phyloP scores from a whole-genome alignment of 2,888 invertebrate species.

The Phyto melanocephala region DNA sequence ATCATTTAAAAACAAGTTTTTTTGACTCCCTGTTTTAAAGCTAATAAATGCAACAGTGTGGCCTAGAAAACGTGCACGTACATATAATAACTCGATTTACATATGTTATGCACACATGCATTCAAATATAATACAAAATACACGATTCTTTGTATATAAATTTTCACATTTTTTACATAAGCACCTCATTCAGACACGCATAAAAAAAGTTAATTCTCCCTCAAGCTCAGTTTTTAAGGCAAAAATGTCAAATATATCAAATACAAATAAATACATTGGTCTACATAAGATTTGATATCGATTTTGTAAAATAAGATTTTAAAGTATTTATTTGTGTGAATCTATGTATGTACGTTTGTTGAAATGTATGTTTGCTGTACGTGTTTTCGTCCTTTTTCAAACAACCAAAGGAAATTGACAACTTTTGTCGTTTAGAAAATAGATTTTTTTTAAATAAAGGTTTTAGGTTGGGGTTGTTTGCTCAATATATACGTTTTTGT shows the following conservation, averaged over 20 bases:
- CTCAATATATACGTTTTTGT: neutral
- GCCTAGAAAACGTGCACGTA: conserved; percentile 33
- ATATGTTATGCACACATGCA: neutral
- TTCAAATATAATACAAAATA: neutral
- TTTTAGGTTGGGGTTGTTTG: neutral
- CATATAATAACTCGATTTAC: neutral
- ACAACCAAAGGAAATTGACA: neutral
- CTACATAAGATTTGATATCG: neutral
- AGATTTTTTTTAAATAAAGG: neutral
- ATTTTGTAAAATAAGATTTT: conserved; percentile 4
- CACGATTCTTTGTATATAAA: neutral
- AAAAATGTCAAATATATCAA: conserved; percentile 39
- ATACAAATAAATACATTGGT: neutral
- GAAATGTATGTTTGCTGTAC: neutral
- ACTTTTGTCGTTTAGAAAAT: neutral
- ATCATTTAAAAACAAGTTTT: conserved; percentile 20
- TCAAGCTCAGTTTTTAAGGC: conserved; percentile 50
- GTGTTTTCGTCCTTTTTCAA: neutral
- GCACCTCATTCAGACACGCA: neutral
- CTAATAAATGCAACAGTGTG: conserved; percentile 50
- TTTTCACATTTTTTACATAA: neutral
- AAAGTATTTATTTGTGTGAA: neutral
- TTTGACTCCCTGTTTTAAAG: neutral
- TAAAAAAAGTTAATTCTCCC: conserved; percentile 44
- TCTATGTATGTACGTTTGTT: neutral